Conservation (phyloP, 2,113 vertebrate genomes). For the Promerops cafer region DNA sequence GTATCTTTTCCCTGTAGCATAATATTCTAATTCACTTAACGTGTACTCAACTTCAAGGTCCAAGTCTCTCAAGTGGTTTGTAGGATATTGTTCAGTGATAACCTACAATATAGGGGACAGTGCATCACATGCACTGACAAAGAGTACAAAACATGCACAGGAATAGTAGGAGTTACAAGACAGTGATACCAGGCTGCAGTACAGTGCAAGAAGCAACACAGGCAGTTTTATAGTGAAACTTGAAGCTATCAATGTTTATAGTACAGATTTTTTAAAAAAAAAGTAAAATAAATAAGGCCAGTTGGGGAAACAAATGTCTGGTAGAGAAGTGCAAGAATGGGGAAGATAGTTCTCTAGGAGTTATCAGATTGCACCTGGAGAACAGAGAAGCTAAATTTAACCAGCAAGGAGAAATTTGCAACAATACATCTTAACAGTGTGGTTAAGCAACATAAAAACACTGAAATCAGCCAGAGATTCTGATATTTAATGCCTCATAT, state of each 20-base stretch:
- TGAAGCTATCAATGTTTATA: background rate
- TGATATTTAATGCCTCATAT: background rate
- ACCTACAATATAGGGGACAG: background rate
- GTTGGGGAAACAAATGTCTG: background rate
- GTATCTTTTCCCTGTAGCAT: background rate
- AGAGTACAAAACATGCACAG: background rate
- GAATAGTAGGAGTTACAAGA: background rate
- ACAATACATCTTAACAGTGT: background rate
- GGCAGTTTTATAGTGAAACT: background rate
- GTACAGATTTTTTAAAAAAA: background rate
- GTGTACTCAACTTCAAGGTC: background rate
- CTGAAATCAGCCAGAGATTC: background rate
- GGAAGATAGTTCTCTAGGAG: background rate
- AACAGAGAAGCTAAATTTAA: background rate
- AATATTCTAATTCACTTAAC: background rate
- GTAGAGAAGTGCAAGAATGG: background rate
- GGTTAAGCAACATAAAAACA: conserved; percentile 13
- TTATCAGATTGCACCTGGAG: background rate
- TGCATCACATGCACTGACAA: background rate
- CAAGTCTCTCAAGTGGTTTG: background rate
- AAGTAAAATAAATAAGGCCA: background rate
- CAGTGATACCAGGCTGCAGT: background rate
- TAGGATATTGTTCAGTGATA: background rate
- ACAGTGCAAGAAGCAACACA: background rate
- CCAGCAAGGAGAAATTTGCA: background rate